Base-by-base conservation (phyloP, 1,140 invertebrate species). In the Tetranychus urticae region DNA sequence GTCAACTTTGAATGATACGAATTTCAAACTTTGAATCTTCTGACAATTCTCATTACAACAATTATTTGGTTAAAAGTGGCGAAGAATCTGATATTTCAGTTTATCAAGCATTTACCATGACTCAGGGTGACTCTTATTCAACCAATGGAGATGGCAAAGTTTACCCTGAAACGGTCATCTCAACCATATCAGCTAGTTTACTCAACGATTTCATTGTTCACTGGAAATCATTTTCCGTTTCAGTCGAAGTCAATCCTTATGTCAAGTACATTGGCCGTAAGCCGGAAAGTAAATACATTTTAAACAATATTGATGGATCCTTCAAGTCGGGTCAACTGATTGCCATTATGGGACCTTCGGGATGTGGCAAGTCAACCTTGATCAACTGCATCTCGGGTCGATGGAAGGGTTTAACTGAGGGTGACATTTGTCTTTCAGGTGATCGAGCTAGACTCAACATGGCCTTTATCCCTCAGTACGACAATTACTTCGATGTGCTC, bases 341-440 rank as follows among this genome's bases (percentile, higher is more conserved):
- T 5, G 76, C 75, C 23, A 74, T 77, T 14, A 77, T 77, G 75
- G 76, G 76, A 3, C 76, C 76, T 14, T 88, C 86, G 10, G 76
- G 76, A 2, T 74, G 75, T 13, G 76, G 76, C 13, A 77, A 77
- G 65, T 76, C 75, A 1, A 74, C 76, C 1, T 55, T 71, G 0
- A 54, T 71, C 4, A 13, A 56, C 2, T 61, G 52, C 39, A 46
- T 61, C 57, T 46, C 69, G 67, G 62, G 62, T 31, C 37, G 37
- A 7, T 42, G 23, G n/a, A 42, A 46, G n/a, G 37, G n/a, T 23
- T 10, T 1, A 39, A 34, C 37, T 31, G 33, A 56, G n/a, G 37
- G 42, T 33, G 37, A 31, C n/a, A 58, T 58, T 46, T 46, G n/a
- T 46, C 36, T 58, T 12, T 46, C n/a, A 13, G 37, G 57, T 14